Evolutionary conservation across 2,888 invertebrate genomes (phyloP), one percentile per base, ranked within the genome.

Genomic region (Drosophila paucipuncta): DNA sequence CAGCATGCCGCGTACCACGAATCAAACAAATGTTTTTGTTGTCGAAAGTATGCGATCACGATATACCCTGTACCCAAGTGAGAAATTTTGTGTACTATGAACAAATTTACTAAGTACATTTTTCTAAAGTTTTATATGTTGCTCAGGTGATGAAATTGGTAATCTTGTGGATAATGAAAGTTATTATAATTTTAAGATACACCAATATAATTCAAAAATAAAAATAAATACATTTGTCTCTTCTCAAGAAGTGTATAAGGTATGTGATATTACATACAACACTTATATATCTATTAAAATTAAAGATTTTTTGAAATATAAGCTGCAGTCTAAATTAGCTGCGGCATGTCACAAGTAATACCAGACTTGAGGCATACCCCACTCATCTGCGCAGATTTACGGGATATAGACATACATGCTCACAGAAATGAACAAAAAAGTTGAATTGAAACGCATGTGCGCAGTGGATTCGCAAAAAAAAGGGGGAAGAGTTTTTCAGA

Each of bases 361-460:
- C 3, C 6, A 1, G 5, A 0, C 25, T 2, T 16, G 1, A 0
- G 18, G 35, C 31, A 69, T 58, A 65, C 69, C 64, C 61, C 11
- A 13, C 4, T 11, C 11, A 13, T 6, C 11, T 3, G 2, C 0
- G 0, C 18, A 6, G 2, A 41, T 41, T 4, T 50, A n/a, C 2
- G 9, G 4, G 41, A 68, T 57, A 74, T 72, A 28, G 22, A 35
- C 59, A 59, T 47, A 50, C 50, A 68, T 16, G 16, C 47, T 47
- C 25, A 53, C 28, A 43, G 52, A 69, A 35, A 47, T 57, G 22
- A 43, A 76, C 54, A 73, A 76, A 83, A 82, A 82, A 84, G 80
- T 75, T 85, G 83, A 85, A 89, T 89, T 85, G 83, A 87, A 85
- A 89, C 85, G 85, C 85, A 89, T 89, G 80, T 85, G 85, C 83